Conservation (phyloP, 37 sponge, comb jelly and placozoan species). For the Ianthella basta region DNA sequence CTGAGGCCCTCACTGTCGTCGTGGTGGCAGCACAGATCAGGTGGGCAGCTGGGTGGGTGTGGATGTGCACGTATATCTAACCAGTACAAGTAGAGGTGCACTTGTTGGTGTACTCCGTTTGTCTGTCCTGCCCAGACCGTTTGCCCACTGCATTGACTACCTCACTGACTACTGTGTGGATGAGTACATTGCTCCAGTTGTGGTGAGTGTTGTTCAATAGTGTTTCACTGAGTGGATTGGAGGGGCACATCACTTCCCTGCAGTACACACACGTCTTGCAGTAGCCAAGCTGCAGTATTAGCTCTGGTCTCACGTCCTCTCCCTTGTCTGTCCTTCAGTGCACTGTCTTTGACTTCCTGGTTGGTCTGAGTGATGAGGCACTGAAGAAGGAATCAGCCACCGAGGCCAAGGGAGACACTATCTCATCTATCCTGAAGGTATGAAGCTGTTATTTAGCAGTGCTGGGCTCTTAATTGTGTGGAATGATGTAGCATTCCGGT, state of each 20-base stretch:
- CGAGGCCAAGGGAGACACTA: constrained; percentile 81
- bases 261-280: no score
- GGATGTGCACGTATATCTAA: background rate
- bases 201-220: constrained; percentile 52
- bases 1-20: constrained; percentile 67
- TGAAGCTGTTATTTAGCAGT: background rate
- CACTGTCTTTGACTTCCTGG: constrained; percentile 71
- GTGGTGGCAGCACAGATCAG: constrained; percentile 80
- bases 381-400: constrained; percentile 88
- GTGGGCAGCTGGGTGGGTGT: constrained; percentile 40
- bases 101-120: background rate
- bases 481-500: no score
- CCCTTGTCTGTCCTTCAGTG: constrained; percentile 40
- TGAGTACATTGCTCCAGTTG: constrained; percentile 83
- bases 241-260: no score
- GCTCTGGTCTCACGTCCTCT: no score
- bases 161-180: constrained; percentile 66
- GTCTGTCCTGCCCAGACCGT: constrained; percentile 58
- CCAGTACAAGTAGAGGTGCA: background rate
- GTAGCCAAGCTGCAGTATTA: no score
- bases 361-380: constrained; percentile 81
- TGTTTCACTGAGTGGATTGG: no score
- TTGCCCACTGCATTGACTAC: constrained; percentile 86
- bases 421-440: constrained; percentile 88
- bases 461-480: background rate